Conservation (phyloP, 2,888 invertebrate genomes). For the Nomada fabriciana region DNA sequence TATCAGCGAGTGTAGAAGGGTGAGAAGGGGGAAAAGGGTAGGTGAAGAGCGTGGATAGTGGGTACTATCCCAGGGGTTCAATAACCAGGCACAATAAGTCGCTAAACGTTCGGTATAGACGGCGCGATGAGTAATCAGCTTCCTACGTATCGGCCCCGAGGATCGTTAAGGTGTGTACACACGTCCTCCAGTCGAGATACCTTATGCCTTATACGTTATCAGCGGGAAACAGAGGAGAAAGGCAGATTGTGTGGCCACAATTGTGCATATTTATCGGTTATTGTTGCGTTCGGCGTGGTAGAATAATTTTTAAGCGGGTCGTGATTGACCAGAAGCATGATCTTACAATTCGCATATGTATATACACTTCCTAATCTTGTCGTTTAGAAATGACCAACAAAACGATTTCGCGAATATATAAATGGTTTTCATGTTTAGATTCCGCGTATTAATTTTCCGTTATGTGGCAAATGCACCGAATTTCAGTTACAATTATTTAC, state of each 20-base stretch:
- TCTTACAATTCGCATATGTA: too few relatives aligned
- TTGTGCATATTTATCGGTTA: constrained; percentile 4
- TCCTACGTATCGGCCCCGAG: constrained; percentile 64
- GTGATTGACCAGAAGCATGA: neutral
- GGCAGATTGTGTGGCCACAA: neutral
- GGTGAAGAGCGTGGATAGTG: constrained; percentile 31
- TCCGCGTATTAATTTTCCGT: too few relatives aligned
- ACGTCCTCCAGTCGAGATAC: constrained; percentile 45
- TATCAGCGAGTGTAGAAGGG: constrained; percentile 56
- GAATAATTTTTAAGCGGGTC: neutral
- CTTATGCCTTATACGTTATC: constrained; percentile 46
- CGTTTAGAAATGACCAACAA: too few relatives aligned
- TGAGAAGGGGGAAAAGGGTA: neutral
- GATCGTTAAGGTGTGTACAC: constrained; percentile 66
- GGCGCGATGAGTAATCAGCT: constrained; percentile 75
- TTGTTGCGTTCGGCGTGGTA: constrained; percentile 6
- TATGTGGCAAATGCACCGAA: too few relatives aligned
- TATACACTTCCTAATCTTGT: too few relatives aligned
- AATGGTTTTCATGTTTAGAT: too few relatives aligned
- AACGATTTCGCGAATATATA: too few relatives aligned
- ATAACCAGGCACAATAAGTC: constrained; percentile 80
- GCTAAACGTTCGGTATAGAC: constrained; percentile 69
- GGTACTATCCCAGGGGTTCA: constrained; percentile 79
- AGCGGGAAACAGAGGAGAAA: constrained; percentile 14
- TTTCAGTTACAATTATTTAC: too few relatives aligned